A percentile compares a stretch with the other conserved stretches of the same genome.
These are phyloP conservation scores for Excalfactoria chinensis DNA, from an alignment of 2,113 vertebrate species.

Conservation along the genomic window DNA sequence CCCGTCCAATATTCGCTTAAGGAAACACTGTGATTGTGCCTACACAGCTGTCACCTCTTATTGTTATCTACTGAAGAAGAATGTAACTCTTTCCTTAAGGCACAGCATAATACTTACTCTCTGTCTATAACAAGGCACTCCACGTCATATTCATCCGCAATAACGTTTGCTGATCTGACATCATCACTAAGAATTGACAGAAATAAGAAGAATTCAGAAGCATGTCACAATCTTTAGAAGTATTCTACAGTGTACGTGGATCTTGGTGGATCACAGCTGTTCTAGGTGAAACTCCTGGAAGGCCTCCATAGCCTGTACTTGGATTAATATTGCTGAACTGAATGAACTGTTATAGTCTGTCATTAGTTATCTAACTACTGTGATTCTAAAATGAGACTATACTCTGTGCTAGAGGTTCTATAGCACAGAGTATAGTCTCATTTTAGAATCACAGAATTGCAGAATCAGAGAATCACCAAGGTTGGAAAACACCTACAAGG, in stretches of 20 bases:
- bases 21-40: not conserved
- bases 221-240: not conserved
- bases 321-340: not conserved
- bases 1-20: not conserved
- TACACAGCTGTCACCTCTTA: not conserved
- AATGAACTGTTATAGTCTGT: not conserved
- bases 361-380: no score
- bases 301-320: not conserved
- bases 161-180: conserved; percentile 92
- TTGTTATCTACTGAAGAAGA: not conserved
- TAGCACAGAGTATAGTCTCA: not conserved
- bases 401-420: no score
- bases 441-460: not conserved
- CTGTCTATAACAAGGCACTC: conserved; percentile 92
- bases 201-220: conserved; percentile 10
- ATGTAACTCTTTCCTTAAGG: not conserved
- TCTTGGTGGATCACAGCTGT: not conserved
- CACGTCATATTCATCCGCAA: conserved; percentile 88
- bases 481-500: no score
- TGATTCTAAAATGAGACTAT: no score
- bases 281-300: not conserved
- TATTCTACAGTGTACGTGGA: not conserved
- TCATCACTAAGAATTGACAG: conserved; percentile 85
- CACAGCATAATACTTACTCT: conserved; percentile 84
- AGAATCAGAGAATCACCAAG: no score